Base-by-base conservation (phyloP, 2,113 vertebrate genomes). In the Zootoca vivipara region DNA sequence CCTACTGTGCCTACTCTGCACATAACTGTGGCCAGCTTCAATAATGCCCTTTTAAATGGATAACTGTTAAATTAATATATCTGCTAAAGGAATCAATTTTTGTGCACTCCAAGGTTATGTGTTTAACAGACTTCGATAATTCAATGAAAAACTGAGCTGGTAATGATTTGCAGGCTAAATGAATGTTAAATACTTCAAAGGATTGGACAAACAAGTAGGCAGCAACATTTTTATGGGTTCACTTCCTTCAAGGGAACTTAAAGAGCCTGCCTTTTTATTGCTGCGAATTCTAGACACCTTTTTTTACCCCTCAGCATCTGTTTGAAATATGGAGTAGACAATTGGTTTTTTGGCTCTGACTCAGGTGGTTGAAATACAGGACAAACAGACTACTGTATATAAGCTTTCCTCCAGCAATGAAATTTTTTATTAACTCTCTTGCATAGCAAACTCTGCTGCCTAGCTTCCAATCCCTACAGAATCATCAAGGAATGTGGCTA, bases 271-370 rank as follows among this genome's bases (percentile, higher is more conserved):
- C 82, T 96, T 88, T 96, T 96, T 98, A 97, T 95, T 97, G 97
- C 98, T 97, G 96, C 40, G 89, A 96, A 96, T 96, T 97, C 96
- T 97, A 94, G 94, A 93, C 94, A 96, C 95, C 95, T 94, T 94
- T 97, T 62, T 91, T 92, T 95, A 94, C 90, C 95, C 96, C 96
- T 96, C 95, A 96, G 98, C 98, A 98, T 99, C 98, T 98, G 98
- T 96, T 97, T 97, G 96, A 98, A 99, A 99, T 97, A 98, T 97
- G 97, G 95, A 96, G 96, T 93, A 97, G 96, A 96, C 96, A 97
- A 97, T 96, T 94, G 95, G 95, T 95, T 96, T 97, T 96, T 96
- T 98, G 97, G 97, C 97, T 96, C 91, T 88, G 88, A 94, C 96
- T 98, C 97, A 97, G 97, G 96, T 97, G 96, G 96, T 97, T 97